These are phyloP conservation scores for Lasioglossum villosulum DNA, from an alignment of 2,888 invertebrate species.

Conservation along the genomic window DNA sequence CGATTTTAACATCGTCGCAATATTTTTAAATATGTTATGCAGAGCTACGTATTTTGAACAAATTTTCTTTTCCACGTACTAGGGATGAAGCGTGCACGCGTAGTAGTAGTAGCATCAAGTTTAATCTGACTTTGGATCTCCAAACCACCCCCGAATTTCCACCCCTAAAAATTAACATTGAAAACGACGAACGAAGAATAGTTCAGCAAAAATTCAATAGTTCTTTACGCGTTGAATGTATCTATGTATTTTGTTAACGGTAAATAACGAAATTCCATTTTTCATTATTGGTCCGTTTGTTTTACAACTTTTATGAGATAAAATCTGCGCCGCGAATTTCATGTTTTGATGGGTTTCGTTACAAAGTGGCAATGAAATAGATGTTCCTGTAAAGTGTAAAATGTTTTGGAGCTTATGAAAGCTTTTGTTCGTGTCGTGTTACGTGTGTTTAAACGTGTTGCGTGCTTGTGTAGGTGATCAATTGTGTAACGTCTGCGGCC, in stretches of 20 bases:
- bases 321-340: background rate
- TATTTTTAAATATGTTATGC: no score
- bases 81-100: no score
- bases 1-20: no score
- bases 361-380: background rate
- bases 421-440: background rate
- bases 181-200: background rate
- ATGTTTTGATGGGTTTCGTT: background rate
- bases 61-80: no score
- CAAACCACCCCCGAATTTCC: no score
- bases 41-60: no score
- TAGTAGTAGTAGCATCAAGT: no score
- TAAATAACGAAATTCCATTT: background rate
- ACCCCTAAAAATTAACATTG: no score
- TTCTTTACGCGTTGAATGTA: background rate
- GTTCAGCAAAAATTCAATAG: background rate
- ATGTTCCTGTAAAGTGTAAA: conserved; percentile 1
- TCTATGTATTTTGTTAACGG: background rate
- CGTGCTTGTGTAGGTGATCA: background rate
- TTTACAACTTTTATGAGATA: background rate
- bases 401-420: background rate
- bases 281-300: background rate
- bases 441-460: background rate
- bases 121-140: no score
- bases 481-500: background rate